phyloP scores from a whole-genome alignment of 2,113 vertebrate genomes.

The Climacteris rufus region DNA sequence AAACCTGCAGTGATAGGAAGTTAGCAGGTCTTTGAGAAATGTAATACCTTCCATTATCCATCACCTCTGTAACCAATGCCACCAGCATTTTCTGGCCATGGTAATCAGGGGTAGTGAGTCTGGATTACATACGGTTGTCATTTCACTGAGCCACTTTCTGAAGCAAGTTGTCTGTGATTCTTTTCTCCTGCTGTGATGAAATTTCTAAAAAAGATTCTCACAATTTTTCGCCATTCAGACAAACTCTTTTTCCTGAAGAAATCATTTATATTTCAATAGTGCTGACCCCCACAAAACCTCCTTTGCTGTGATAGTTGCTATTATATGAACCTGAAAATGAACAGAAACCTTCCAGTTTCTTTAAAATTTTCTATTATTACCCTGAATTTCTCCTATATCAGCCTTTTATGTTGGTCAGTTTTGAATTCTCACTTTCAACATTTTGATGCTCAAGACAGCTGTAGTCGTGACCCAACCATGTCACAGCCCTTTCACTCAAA shows the following conservation, averaged over 20 bases:
- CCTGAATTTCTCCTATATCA: neutral
- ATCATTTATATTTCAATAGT: neutral
- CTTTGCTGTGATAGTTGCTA: neutral
- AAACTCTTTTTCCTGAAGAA: neutral
- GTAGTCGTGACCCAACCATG: neutral
- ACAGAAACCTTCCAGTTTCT: neutral
- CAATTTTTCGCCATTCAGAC: neutral
- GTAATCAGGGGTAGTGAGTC: neutral
- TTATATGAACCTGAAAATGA: neutral
- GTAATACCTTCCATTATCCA: neutral
- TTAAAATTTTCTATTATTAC: neutral
- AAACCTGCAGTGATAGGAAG: neutral
- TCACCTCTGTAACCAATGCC: neutral
- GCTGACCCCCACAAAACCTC: neutral
- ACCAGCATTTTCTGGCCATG: neutral
- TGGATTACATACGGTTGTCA: neutral
- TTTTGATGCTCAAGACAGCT: neutral
- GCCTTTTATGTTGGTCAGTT: neutral
- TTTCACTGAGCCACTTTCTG: neutral
- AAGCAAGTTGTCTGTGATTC: neutral
- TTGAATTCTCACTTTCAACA: neutral
- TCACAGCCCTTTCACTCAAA: neutral
- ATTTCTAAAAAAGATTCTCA: neutral
- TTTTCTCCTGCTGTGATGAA: neutral
- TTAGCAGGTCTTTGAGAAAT: neutral